Evolutionary conservation across 1,140 invertebrate species (phyloP).

Genomic region (Leptonema lineaticorne): DNA sequence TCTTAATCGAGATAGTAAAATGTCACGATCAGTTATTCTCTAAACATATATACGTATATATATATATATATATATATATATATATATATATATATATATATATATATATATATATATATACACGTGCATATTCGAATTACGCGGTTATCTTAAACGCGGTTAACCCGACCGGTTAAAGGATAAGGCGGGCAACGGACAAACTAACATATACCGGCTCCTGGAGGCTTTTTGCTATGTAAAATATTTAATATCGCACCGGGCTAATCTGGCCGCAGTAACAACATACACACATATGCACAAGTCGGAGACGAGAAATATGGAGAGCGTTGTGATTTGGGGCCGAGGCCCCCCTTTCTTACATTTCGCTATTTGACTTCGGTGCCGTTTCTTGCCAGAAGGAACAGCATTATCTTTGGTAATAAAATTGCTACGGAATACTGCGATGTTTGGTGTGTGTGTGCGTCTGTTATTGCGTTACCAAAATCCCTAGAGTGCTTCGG

Average conservation of each 20-base stretch:
- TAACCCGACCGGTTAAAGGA: not conserved
- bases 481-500: constrained; percentile 33
- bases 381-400: constrained; percentile 38
- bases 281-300: not conserved
- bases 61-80: not conserved
- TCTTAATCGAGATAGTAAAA: not conserved
- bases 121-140: not conserved
- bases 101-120: not conserved
- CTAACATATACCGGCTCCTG: constrained; percentile 12
- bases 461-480: constrained; percentile 25
- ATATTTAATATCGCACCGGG: constrained; percentile 11
- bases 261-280: constrained; percentile 1
- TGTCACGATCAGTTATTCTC: not conserved
- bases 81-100: not conserved
- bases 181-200: constrained; percentile 4
- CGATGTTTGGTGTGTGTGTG: not conserved
- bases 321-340: constrained; percentile 25
- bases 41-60: not conserved
- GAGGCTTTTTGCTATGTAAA: constrained; percentile 14
- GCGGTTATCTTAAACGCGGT: not conserved
- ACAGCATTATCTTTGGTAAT: constrained; percentile 40
- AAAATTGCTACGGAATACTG: constrained; percentile 29
- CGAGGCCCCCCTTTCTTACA: not conserved
- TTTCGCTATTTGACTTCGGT: constrained; percentile 34
- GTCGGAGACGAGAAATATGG: constrained; percentile 16